Evolutionary conservation across 2,797 vertebrate species (phyloP).

Genomic region (Malacoraja senta): DNA sequence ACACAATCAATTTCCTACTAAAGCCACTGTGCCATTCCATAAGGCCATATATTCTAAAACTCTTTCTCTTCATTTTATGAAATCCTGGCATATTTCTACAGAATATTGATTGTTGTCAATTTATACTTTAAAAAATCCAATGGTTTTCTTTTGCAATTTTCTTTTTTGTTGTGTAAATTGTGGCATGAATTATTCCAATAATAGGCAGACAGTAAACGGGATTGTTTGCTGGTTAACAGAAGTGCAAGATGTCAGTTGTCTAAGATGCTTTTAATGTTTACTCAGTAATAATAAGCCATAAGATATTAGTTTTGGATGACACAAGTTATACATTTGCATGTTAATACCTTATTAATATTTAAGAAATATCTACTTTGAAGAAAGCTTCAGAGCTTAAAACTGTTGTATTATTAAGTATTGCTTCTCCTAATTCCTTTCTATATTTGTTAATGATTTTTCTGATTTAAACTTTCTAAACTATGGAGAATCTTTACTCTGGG

Average conservation of each 20-base stretch:
- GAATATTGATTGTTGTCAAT: not conserved
- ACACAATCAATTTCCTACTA: not conserved
- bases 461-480: too few relatives aligned
- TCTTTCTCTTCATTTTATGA: not conserved
- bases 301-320: not conserved
- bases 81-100: not conserved
- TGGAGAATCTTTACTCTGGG: too few relatives aligned
- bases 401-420: too few relatives aligned
- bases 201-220: not conserved
- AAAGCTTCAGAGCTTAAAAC: too few relatives aligned
- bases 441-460: too few relatives aligned
- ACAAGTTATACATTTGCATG: not conserved
- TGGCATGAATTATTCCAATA: not conserved
- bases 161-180: not conserved
- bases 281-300: not conserved
- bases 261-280: too few relatives aligned
- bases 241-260: not conserved
- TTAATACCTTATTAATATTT: not conserved
- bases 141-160: not conserved
- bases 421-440: too few relatives aligned
- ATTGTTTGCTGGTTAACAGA: too few relatives aligned
- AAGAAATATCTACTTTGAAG: not conserved
- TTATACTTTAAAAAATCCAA: not conserved
- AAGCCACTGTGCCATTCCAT: not conserved
- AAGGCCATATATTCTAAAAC: not conserved